Evolutionary conservation across 1,140 invertebrate genomes (phyloP), one percentile per base, ranked within the genome.

Genomic region (Ephestia elutella): DNA sequence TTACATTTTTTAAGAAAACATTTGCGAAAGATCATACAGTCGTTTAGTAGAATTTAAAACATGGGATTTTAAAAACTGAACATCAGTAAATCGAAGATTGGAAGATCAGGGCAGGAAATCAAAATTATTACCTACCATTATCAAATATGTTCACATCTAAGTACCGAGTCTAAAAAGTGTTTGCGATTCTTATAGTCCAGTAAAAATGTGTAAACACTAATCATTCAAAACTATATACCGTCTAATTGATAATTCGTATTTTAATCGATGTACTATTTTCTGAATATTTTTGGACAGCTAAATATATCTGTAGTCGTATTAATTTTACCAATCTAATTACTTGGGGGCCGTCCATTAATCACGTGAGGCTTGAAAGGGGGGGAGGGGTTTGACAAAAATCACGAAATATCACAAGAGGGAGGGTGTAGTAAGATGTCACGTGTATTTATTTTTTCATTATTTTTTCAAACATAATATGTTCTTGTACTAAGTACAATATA

Each of bases 1-100:
- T 9, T 20, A 21, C 25, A 28, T 17, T 19, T 3, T 53, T 58
- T 32, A 5, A 35, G 32, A 35, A 5, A 35, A 11, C n/a, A n/a
- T n/a, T n/a, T n/a, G n/a, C n/a, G n/a, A 35, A 35, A 69, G 67
- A 69, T 69, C 67, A 69, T 63, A 69, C 63, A 66, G 59, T 69
- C 49, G 57, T n/a, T n/a, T n/a, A n/a, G n/a, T n/a, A n/a, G n/a
- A n/a, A n/a, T n/a, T n/a, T n/a, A n/a, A n/a, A n/a, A n/a, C n/a
- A n/a, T n/a, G n/a, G n/a, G n/a, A n/a, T n/a, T n/a, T n/a, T n/a
- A n/a, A n/a, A n/a, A n/a, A n/a, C n/a, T n/a, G n/a, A n/a, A n/a
- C n/a, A n/a, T 44, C 38, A 44, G 13, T 15, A 15, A 35, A 2
- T 17, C 28, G 25, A 11, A 21, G n/a, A 28, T 17, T 54, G 51